A percentile compares a stretch with the other conserved stretches of the same genome.
Evolutionary conservation across 2,113 vertebrate species (phyloP).

Genomic region (Hippocampus guttulatus): DNA sequence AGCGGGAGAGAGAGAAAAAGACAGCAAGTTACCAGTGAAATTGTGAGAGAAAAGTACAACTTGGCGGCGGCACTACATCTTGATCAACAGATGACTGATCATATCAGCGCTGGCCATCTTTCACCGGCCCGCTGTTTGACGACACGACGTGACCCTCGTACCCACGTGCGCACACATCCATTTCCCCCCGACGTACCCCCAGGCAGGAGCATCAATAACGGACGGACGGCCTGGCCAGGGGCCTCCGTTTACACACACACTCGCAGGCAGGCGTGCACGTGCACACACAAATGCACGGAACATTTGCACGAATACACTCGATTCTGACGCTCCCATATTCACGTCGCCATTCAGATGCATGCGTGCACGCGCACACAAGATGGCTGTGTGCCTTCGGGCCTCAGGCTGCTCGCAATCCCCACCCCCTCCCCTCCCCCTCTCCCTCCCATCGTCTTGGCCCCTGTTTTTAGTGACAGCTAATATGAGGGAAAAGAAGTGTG

Average conservation of each 20-base stretch:
- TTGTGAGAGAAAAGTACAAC: slow-evolving; percentile 42
- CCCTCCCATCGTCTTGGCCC: not conserved
- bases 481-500: not conserved
- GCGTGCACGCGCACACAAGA: slow-evolving; percentile 10
- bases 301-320: not conserved
- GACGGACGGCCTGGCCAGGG: slow-evolving; percentile 70
- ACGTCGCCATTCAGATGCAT: slow-evolving; percentile 9
- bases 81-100: slow-evolving; percentile 99
- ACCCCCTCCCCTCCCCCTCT: not conserved
- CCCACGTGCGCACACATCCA: slow-evolving; percentile 79
- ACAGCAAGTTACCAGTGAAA: slow-evolving; percentile 51
- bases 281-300: slow-evolving; percentile 14
- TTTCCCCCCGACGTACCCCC: slow-evolving; percentile 83
- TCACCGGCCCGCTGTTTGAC: slow-evolving; percentile 91
- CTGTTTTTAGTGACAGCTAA: not conserved
- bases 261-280: slow-evolving; percentile 24
- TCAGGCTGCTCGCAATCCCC: not conserved
- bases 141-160: slow-evolving; percentile 83
- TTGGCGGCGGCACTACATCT: slow-evolving; percentile 79
- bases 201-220: slow-evolving; percentile 96
- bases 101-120: slow-evolving; percentile 86
- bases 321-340: slow-evolving; percentile 10
- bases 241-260: slow-evolving; percentile 61
- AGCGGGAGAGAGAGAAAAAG: slow-evolving; percentile 17
- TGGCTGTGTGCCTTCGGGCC: not conserved